Evolutionary conservation across 2,888 invertebrate genomes (phyloP).

Genomic region (Cynaeus angustus): DNA sequence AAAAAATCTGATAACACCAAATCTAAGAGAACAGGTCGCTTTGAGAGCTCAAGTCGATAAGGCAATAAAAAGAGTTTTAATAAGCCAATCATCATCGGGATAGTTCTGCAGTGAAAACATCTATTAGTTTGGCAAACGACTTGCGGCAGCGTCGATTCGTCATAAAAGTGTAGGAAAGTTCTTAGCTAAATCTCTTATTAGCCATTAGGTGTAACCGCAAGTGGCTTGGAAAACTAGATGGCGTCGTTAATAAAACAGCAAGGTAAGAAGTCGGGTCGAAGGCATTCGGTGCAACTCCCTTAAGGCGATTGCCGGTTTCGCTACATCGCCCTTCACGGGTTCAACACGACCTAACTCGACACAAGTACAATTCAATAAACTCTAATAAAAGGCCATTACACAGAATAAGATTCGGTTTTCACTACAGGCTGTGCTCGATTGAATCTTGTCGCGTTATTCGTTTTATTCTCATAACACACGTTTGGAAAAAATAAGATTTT

Average conservation of each 20-base stretch:
- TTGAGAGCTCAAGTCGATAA: no score
- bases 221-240: constrained; percentile 42
- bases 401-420: constrained; percentile 46
- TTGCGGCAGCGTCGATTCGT: constrained; percentile 8
- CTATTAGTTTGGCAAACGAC: background rate
- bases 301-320: constrained; percentile 54
- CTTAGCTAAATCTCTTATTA: constrained; percentile 51
- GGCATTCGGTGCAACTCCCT: constrained; percentile 42
- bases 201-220: constrained; percentile 52
- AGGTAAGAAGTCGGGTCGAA: constrained; percentile 45
- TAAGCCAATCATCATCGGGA: no score
- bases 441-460: constrained; percentile 39
- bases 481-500: constrained; percentile 36
- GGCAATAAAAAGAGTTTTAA: no score
- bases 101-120: no score
- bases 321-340: constrained; percentile 50
- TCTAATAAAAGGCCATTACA: constrained; percentile 53
- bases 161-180: constrained; percentile 52
- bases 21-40: no score
- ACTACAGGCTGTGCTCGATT: constrained; percentile 22
- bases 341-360: constrained; percentile 40
- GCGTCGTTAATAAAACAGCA: constrained; percentile 46
- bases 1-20: no score
- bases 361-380: constrained; percentile 54
- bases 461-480: constrained; percentile 33